Evolutionary conservation across 2,797 vertebrate genomes (phyloP).

Genomic region (Coregonus sp.): DNA sequence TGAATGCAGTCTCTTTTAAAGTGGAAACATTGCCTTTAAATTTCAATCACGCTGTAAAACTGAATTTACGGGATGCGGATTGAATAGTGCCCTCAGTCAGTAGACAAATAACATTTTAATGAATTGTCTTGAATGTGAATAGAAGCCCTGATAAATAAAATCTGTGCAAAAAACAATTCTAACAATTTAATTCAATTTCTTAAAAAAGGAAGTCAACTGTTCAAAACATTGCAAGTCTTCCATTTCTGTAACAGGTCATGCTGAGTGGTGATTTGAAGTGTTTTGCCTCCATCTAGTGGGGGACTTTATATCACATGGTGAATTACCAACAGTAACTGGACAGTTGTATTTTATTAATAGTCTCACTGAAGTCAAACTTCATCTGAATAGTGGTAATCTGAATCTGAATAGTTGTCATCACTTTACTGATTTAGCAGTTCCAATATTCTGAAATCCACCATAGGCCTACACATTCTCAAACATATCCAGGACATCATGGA

Average conservation of each 20-base stretch:
- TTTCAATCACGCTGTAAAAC: too few species aligned
- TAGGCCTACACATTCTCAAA: not conserved
- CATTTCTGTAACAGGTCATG: not conserved
- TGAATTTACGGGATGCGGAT: too few species aligned
- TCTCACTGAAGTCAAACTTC: too few species aligned
- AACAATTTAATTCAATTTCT: not conserved
- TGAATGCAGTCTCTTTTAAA: too few species aligned
- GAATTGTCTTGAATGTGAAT: not conserved
- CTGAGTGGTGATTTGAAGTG: not conserved
- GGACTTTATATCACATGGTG: not conserved
- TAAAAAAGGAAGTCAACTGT: too few species aligned
- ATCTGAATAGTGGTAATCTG: too few species aligned
- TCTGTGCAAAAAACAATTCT: not conserved
- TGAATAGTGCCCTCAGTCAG: too few species aligned
- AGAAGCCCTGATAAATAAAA: not conserved
- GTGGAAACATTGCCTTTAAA: too few species aligned
- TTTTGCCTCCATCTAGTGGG: constrained; percentile 31
- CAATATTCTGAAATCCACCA: not conserved
- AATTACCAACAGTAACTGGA: not conserved
- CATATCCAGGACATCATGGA: not conserved
- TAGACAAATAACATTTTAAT: not conserved
- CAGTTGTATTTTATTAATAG: too few species aligned
- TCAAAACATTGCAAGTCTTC: not conserved
- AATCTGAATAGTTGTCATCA: too few species aligned
- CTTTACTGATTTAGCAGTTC: not conserved